Conservation (phyloP, 2,113 vertebrate species). For the Hydropotes inermis region DNA sequence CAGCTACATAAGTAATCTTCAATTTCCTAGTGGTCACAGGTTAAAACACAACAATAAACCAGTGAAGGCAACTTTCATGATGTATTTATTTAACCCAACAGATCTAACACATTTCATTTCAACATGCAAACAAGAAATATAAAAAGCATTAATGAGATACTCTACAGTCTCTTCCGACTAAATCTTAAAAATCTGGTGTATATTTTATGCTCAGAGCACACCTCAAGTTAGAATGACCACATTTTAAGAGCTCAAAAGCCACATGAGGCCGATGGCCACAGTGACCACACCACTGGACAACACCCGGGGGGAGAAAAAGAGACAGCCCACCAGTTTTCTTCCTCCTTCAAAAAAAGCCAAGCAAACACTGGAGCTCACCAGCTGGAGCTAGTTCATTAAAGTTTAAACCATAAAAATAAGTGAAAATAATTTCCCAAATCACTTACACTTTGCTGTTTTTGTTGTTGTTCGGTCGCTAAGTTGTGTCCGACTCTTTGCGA, state of each 20-base stretch:
- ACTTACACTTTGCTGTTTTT: neutral
- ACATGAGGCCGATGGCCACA: neutral
- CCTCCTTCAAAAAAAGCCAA: neutral
- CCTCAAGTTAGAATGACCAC: neutral
- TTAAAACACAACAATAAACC: neutral
- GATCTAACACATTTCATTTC: neutral
- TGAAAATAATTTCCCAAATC: neutral
- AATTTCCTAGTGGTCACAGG: neutral
- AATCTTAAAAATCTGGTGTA: neutral
- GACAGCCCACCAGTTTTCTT: neutral
- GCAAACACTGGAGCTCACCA: neutral
- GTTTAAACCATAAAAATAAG: neutral
- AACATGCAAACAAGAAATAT: neutral
- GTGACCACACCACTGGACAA: too few relatives aligned
- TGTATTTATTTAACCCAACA: neutral
- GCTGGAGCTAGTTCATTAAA: neutral
- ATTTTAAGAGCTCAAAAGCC: neutral
- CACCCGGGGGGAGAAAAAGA: too few relatives aligned
- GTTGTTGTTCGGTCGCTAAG: neutral
- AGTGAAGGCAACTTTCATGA: neutral
- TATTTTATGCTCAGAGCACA: neutral
- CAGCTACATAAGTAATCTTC: neutral
- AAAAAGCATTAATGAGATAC: neutral
- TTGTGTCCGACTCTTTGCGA: fast-evolving
- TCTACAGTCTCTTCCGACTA: neutral